Percentiles rank a stretch among this genome's conserved stretches.
These are phyloP conservation scores for Ostrea denselamellosa DNA, from an alignment of 1,140 invertebrate genomes.

Conservation along the genomic window DNA sequence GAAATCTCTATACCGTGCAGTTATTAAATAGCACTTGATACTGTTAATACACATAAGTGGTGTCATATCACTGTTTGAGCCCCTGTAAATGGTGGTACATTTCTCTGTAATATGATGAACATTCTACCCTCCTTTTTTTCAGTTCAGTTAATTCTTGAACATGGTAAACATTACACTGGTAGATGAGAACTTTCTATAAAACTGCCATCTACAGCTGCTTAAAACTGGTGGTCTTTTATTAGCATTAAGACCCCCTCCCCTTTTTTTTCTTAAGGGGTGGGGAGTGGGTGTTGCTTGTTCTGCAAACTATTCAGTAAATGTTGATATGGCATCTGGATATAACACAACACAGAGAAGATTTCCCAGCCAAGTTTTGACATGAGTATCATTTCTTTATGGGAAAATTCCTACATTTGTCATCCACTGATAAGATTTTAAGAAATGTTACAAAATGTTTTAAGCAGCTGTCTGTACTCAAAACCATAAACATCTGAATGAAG, in stretches of 20 bases:
- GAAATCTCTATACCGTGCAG: no score
- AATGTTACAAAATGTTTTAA: background rate
- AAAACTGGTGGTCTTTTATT: background rate
- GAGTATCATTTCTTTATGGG: slow-evolving; percentile 26
- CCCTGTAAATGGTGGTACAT: no score
- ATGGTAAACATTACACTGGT: background rate
- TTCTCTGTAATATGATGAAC: no score
- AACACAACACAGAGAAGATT: background rate
- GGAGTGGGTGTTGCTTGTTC: background rate
- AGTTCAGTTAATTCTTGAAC: background rate
- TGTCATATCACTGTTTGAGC: no score
- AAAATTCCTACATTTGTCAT: background rate
- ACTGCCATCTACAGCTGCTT: background rate
- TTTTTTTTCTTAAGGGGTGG: background rate
- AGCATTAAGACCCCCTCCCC: no score
- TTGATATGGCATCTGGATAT: background rate
- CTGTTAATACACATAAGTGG: no score
- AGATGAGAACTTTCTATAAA: background rate
- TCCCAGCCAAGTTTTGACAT: slow-evolving; percentile 9
- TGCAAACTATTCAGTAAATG: background rate
- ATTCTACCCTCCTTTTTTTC: background rate
- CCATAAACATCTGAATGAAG: background rate
- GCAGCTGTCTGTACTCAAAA: background rate
- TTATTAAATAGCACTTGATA: no score
- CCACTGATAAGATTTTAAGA: background rate